Percentiles rank a stretch among this genome's conserved stretches.
Evolutionary conservation across 2,113 vertebrate genomes (phyloP).

Genomic region (Myrmophylax atrothorax): DNA sequence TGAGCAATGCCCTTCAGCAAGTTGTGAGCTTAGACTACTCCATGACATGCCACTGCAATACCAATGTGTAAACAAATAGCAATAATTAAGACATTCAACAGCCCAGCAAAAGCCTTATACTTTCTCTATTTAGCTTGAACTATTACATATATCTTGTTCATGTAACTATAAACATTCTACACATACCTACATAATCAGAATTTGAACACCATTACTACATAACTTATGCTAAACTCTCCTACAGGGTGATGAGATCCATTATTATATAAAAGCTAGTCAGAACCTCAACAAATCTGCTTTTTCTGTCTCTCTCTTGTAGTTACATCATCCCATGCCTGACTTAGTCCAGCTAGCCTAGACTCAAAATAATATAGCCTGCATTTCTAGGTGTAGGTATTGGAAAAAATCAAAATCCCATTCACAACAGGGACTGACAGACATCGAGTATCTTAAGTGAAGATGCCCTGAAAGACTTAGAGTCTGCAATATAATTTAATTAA

Average conservation of each 20-base stretch:
- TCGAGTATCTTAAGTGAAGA: constrained; percentile 65
- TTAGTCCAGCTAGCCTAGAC: constrained; percentile 10
- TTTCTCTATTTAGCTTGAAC: background rate
- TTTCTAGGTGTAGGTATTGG: constrained; percentile 16
- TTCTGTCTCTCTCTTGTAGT: background rate
- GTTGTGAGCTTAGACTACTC: background rate
- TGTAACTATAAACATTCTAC: background rate
- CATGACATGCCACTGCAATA: background rate
- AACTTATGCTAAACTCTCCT: background rate
- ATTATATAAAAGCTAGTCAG: background rate
- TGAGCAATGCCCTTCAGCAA: background rate
- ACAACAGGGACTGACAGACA: constrained; percentile 67
- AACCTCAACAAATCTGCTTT: background rate
- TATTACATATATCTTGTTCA: background rate
- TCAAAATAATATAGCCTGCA: constrained; percentile 20
- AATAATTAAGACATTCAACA: background rate
- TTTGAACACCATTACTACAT: background rate
- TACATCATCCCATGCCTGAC: background rate
- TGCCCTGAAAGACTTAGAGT: constrained; percentile 72
- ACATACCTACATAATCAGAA: background rate
- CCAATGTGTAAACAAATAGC: background rate
- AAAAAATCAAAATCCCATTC: background rate
- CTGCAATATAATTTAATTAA: constrained; percentile 72
- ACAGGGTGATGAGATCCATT: background rate
- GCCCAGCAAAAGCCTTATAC: background rate